Conservation (phyloP, 2,797 vertebrate species). For the Microctenopoma stevenorrisi region DNA sequence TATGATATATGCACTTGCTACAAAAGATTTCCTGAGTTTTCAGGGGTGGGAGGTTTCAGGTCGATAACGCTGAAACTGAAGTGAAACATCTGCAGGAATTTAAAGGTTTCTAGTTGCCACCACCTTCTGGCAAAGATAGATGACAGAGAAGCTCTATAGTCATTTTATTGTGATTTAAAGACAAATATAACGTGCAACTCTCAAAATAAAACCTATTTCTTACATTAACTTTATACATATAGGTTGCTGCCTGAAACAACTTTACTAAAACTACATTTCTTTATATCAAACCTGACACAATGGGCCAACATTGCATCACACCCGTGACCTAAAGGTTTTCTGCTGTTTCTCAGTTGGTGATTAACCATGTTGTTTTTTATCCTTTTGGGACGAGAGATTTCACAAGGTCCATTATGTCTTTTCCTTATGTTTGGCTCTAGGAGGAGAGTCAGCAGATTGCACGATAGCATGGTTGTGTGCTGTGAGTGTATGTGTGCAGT, state of each 20-base stretch:
- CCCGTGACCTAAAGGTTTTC: not conserved
- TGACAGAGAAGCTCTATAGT: no score
- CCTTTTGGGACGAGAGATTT: slow-evolving; percentile 20
- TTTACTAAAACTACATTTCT: not conserved
- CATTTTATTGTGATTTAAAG: no score
- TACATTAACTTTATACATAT: no score
- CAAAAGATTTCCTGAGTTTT: no score
- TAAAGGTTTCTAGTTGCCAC: no score
- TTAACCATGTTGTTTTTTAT: slow-evolving; percentile 31
- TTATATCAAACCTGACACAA: not conserved
- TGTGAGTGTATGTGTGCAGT: slow-evolving; percentile 32
- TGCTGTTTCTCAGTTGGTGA: slow-evolving; percentile 13
- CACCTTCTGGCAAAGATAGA: no score
- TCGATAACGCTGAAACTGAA: no score
- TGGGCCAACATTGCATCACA: not conserved
- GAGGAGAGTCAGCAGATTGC: slow-evolving; percentile 27
- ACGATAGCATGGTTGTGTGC: slow-evolving; percentile 11
- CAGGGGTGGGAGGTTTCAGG: no score
- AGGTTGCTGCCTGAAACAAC: not conserved
- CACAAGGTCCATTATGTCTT: slow-evolving; percentile 30
- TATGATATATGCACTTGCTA: no score
- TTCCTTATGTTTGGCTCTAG: slow-evolving; percentile 37
- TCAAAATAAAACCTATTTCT: no score
- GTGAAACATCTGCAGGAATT: no score
- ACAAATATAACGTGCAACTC: no score